phyloP scores from a whole-genome alignment of 2,113 vertebrate genomes.

The Amphilophus citrinellus region DNA sequence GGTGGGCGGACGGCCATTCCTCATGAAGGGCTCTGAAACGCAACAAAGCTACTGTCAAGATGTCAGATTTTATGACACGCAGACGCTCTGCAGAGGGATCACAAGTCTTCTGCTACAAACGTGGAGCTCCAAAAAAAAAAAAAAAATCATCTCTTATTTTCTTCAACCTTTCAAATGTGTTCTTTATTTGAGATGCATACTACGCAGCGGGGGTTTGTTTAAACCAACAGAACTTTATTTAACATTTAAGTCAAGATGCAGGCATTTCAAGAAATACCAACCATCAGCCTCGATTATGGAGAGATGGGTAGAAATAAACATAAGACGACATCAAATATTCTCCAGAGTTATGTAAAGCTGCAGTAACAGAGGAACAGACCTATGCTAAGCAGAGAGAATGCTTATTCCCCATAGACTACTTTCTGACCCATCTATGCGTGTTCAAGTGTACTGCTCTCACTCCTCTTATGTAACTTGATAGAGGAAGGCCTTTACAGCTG shows the following conservation, averaged over 20 bases:
- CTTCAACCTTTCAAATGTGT: not conserved
- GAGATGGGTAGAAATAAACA: not conserved
- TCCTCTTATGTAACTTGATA: slow-evolving; percentile 57
- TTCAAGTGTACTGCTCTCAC: not conserved
- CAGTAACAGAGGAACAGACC: not conserved
- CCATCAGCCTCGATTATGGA: not conserved
- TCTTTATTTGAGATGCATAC: slow-evolving; percentile 5
- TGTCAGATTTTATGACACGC: not conserved
- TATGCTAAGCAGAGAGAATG: not conserved
- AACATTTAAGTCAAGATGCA: slow-evolving; percentile 16
- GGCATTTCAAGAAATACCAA: not conserved
- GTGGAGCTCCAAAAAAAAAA: not conserved
- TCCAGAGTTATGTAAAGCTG: not conserved
- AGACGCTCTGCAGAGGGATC: not conserved
- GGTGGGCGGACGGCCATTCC: slow-evolving; percentile 94
- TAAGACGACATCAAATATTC: not conserved
- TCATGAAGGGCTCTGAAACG: slow-evolving; percentile 93
- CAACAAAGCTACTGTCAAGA: not conserved
- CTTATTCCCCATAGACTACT: not conserved
- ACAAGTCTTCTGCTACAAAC: not conserved
- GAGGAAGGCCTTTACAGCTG: slow-evolving; percentile 43
- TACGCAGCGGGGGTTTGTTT: not conserved
- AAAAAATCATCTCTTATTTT: not conserved
- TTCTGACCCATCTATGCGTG: not conserved
- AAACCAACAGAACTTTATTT: slow-evolving; percentile 21